A percentile compares a stretch with the other conserved stretches of the same genome.
phyloP scores from a whole-genome alignment of 2,797 vertebrate species.

The Leucoraja ocellata region DNA sequence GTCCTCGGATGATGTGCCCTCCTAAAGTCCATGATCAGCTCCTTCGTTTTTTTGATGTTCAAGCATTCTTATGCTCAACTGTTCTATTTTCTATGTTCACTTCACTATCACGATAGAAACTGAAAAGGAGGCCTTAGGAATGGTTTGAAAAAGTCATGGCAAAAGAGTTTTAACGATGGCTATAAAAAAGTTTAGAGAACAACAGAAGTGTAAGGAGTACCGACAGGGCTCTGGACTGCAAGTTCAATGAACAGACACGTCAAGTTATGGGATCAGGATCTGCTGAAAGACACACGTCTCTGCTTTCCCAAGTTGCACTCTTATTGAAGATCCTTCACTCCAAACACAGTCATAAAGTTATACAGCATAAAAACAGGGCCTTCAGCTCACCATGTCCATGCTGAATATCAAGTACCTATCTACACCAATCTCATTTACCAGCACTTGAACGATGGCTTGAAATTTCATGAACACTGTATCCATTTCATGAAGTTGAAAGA shows the following conservation, averaged over 20 bases:
- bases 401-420: no score
- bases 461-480: no score
- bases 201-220: neutral
- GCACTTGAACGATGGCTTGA: no score
- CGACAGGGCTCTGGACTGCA: neutral
- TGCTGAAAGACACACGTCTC: neutral
- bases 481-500: neutral
- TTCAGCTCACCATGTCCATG: no score
- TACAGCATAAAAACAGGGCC: no score
- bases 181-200: neutral
- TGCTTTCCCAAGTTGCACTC: neutral
- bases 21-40: no score
- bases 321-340: neutral
- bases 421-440: no score
- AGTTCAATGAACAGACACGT: neutral
- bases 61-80: no score
- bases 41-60: no score
- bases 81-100: no score
- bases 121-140: neutral
- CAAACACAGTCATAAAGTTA: neutral
- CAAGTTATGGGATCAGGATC: neutral
- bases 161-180: neutral
- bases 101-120: neutral
- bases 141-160: neutral
- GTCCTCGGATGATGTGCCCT: no score